phyloP scores from a whole-genome alignment of 53 echinoderm and acorn worm genomes.

The Mesocentrotus franciscanus region DNA sequence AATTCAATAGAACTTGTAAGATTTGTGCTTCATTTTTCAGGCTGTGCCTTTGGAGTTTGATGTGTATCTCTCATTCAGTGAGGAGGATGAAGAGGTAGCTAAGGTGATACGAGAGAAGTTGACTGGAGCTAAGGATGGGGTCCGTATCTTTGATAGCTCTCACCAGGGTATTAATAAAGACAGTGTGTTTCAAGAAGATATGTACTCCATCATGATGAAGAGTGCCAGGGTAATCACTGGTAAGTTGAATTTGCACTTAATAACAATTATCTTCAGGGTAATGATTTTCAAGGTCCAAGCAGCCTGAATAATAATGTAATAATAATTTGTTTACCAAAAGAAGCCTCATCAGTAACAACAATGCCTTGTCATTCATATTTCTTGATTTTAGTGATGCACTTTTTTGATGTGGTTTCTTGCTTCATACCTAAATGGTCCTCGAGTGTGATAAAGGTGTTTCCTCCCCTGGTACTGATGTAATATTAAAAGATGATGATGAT shows the following conservation, averaged over 20 bases:
- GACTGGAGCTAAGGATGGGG: slow-evolving; percentile 68
- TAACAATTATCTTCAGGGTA: background rate
- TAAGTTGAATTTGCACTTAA: slow-evolving; percentile 26
- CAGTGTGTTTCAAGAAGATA: slow-evolving; percentile 89
- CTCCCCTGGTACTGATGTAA: background rate
- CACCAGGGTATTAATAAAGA: slow-evolving; percentile 75
- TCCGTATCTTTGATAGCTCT: slow-evolving; percentile 77
- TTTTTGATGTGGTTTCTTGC: slow-evolving; percentile 61
- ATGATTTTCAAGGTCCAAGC: background rate
- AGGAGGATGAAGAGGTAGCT: slow-evolving; percentile 74
- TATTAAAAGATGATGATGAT: background rate
- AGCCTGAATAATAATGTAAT: too few species aligned
- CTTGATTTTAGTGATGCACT: background rate
- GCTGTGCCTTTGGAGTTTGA: slow-evolving; percentile 86
- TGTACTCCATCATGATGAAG: slow-evolving; percentile 91
- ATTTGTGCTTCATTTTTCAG: slow-evolving; percentile 33
- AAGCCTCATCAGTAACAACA: too few species aligned
- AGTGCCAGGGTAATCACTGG: slow-evolving; percentile 85
- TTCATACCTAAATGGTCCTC: too few species aligned
- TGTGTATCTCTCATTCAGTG: slow-evolving; percentile 89
- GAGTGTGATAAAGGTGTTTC: slow-evolving; percentile 71
- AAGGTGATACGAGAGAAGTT: slow-evolving; percentile 73
- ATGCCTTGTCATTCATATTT: too few species aligned
- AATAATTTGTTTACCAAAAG: too few species aligned
- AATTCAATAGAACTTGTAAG: background rate